Base-by-base conservation (phyloP, 2,113 vertebrate genomes). In the Heteronetta atricapilla region DNA sequence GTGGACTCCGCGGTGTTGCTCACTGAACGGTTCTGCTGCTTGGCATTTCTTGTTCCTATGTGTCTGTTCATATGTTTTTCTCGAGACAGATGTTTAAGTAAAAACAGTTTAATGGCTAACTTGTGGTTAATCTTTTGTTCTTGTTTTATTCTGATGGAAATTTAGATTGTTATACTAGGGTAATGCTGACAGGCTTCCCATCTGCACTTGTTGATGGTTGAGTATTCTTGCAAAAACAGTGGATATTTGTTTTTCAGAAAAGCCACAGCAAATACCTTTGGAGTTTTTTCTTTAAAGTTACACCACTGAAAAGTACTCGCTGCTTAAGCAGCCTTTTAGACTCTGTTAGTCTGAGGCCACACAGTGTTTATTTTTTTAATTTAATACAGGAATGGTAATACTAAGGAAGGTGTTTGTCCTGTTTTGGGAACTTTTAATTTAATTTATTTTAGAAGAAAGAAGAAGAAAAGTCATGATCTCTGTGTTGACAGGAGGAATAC, bases 191-290 rank as follows among this genome's bases (percentile, higher is more conserved):
- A 21, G 69, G 7, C 63, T 7, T 87, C 33, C 46, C 3, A 11
- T 56, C 40, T 22, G 87, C 56, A 52, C 76, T 83, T 76, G 88
- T 55, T 82, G 93, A 42, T 74, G 87, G 55, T 66, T 86, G 78
- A 80, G 74, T 66, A 13, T 63, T 33, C 52, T 58, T 87, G 78
- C 42, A 38, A 56, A 88, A 86, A 26, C 56, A 7, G 18, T 11
- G 42, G 55, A 3, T 84, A 4, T 46, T 88, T 82, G 9, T 53
- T 59, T 69, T 68, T 40, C 6, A 4, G 38, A 38, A 60, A 34
- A 81, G 53, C 48, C 12, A 4, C 67, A 12, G 58, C 15, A 55
- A 60, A 22, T 14, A 7, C 38, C 38, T 15, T 52, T 40, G 0
- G 19, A 80, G 19, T 46, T 77, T 74, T 44, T 28, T 5, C 11